phyloP scores from a whole-genome alignment of 2,888 invertebrate species.

The Spatulosminthurus flaviceps region DNA sequence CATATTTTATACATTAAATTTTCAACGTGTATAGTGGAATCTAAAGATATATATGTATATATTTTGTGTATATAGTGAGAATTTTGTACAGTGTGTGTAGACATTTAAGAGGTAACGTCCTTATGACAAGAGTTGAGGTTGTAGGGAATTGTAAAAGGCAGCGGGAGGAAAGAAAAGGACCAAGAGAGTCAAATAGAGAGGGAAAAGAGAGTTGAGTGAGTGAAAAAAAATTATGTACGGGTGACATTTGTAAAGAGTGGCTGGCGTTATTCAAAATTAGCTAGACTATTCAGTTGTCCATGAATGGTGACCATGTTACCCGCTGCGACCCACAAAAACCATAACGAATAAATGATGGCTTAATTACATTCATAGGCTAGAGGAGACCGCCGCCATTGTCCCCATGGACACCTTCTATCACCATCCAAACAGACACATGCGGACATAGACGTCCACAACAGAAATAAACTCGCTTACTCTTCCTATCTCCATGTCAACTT shows the following conservation, averaged over 20 bases:
- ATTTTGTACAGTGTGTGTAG: not conserved
- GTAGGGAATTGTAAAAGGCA: not conserved
- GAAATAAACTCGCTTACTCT: constrained; percentile 14
- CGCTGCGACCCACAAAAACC: constrained; percentile 62
- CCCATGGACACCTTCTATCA: constrained; percentile 21
- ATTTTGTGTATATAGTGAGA: not conserved
- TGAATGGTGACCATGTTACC: constrained; percentile 47
- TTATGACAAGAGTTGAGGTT: constrained; percentile 22
- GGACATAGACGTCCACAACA: constrained; percentile 29
- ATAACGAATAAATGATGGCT: constrained; percentile 64
- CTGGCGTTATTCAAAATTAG: constrained; percentile 63
- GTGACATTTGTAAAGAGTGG: constrained; percentile 44
- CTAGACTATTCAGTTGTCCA: constrained; percentile 56
- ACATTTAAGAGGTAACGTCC: not conserved
- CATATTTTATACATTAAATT: no score
- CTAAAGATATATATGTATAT: not conserved
- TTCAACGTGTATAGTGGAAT: no score
- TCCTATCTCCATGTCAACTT: constrained; percentile 19
- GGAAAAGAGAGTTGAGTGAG: not conserved
- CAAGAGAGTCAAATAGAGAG: constrained; percentile 16
- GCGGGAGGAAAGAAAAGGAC: not conserved
- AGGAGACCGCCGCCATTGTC: constrained; percentile 41
- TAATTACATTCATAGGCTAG: constrained; percentile 61
- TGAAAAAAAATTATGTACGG: constrained; percentile 13
- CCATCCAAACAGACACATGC: constrained; percentile 25